Evolutionary conservation across 2,888 invertebrate species (phyloP), one percentile per base, ranked within the genome.

Genomic region (Helleia helle): DNA sequence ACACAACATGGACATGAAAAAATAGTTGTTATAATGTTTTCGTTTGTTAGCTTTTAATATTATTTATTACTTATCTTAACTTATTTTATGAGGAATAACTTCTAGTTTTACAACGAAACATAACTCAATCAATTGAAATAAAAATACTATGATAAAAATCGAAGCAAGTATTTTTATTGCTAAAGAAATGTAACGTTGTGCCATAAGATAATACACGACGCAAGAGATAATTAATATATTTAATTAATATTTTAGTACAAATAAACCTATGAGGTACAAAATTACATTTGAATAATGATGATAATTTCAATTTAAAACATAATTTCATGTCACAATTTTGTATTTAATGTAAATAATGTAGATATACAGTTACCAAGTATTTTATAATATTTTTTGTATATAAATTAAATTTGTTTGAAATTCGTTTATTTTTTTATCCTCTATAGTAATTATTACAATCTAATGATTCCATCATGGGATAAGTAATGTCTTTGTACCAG

Each of bases 261-360:
- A 18, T 31, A 27, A 15, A 11, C n/a, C 17, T 31, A 17, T 7
- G 18, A 18, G 34, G 34, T 34, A 34, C 34, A 31, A 22, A 22
- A 3, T 2, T 22, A 22, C n/a, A n/a, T n/a, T n/a, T n/a, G n/a
- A n/a, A n/a, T n/a, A n/a, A n/a, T n/a, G 8, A 22, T 22, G 8
- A 5, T 2, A 22, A 7, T 22, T 7, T 5, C 4, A 29, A 12
- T 27, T 9, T 27, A 8, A 13, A 29, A 12, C 5, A 14, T 12
- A 12, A 13, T 12, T 2, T 1, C 29, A 2, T 12, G 6, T 1
- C 29, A 2, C 8, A 12, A 12, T 4, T 26, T 1, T 11, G 9
- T 26, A 22, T 12, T 12, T 22, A 17, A 37, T 79, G 77, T 80
- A 80, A 72, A 79, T 77, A 80, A 64, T 71, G 65, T 73, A 69